Base-by-base conservation (phyloP, 2,888 invertebrate genomes). In the Drosophila pseudotakahashii region DNA sequence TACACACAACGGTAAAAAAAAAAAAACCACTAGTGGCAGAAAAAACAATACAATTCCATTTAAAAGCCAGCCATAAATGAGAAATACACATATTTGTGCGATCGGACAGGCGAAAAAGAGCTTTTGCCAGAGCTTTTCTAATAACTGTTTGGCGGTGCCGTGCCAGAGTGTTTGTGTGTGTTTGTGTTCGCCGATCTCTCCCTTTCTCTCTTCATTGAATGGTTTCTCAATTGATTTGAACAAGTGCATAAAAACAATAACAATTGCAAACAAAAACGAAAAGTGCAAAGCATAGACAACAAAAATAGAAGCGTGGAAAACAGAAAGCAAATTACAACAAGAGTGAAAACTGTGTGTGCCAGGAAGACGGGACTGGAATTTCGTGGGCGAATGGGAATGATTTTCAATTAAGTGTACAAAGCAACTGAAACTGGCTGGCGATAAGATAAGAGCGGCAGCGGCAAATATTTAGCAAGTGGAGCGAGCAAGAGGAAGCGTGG, bases 191-290 rank as follows among this genome's bases (percentile, higher is more conserved):
- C 47, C 16, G 47, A 47, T 73, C 45, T 50, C 54, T 48, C 47
- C 50, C 57, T 60, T 47, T 55, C 23, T 59, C 44, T 52, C 47
- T 66, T 37, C 44, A 66, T 67, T 73, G 73, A 78, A 74, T 73
- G 64, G 70, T 48, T 54, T 55, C 58, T 82, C 84, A 83, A 83
- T 83, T 81, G 81, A 81, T 81, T 83, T 83, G 79, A 84, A 82
- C 84, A 87, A 84, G 84, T 84, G 84, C 85, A 87, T 72, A 69
- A 62, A 84, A 81, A 86, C 73, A 76, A 86, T 62, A 86, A 81
- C 79, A 79, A 83, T 76, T 71, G 73, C 71, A 62, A 64, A 50
- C 54, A 66, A 55, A 66, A 55, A 51, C 52, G 47, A 74, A 58
- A 51, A 58, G 45, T 73, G 58, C 54, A 55, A 59, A 73, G 60